phyloP scores from a whole-genome alignment of 2,888 invertebrate genomes.

The Buathra laborator region DNA sequence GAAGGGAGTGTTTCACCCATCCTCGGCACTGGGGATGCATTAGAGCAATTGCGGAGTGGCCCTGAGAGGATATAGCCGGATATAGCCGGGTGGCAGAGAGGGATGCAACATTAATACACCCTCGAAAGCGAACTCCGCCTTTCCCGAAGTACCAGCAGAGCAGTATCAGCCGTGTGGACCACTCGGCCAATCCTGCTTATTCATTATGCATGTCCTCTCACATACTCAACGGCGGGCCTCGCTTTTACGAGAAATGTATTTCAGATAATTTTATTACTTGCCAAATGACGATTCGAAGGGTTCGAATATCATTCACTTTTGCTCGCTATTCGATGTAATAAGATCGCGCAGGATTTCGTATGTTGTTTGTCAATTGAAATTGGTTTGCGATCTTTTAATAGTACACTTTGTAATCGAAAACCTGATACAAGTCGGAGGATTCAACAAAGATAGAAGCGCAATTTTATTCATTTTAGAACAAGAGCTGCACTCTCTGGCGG shows the following conservation, averaged over 20 bases:
- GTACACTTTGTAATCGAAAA: not conserved
- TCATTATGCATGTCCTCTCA: constrained; percentile 76
- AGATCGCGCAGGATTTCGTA: too few species aligned
- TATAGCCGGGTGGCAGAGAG: constrained; percentile 72
- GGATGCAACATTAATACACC: constrained; percentile 78
- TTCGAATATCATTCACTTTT: not conserved
- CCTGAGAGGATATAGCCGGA: constrained; percentile 76
- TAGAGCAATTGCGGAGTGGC: constrained; percentile 78
- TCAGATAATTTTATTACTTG: constrained; percentile 37
- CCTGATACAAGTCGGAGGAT: not conserved
- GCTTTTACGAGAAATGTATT: constrained; percentile 59
- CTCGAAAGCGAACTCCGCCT: constrained; percentile 66
- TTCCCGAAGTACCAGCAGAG: constrained; percentile 56
- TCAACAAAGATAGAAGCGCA: not conserved
- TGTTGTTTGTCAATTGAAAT: too few species aligned
- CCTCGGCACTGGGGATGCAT: constrained; percentile 76
- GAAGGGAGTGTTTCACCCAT: constrained; percentile 71
- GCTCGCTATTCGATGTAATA: too few species aligned
- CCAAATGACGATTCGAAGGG: constrained; percentile 11
- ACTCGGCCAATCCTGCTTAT: constrained; percentile 73
- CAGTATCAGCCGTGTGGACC: constrained; percentile 62
- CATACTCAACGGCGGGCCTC: constrained; percentile 57
- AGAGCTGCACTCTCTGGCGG: constrained; percentile 61
- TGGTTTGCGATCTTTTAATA: not conserved
- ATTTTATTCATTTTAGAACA: constrained; percentile 31